Evolutionary conservation across 1,140 invertebrate species (phyloP).

Genomic region (Cyclina sinensis): DNA sequence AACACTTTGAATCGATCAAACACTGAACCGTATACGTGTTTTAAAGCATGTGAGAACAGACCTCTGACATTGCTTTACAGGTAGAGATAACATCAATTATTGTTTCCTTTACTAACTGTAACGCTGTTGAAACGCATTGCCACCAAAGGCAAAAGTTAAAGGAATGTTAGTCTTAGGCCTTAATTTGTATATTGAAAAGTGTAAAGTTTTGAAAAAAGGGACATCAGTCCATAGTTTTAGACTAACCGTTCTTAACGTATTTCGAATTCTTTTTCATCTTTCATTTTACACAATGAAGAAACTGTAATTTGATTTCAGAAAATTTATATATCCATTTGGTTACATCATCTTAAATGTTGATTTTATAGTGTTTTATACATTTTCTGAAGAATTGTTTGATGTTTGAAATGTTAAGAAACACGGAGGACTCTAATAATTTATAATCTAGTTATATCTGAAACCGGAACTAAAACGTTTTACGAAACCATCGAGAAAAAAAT

Average conservation of each 20-base stretch:
- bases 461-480: not conserved
- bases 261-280: not conserved
- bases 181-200: not conserved
- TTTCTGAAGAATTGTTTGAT: too few species aligned
- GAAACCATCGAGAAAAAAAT: not conserved
- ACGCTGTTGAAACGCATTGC: not conserved
- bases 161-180: not conserved
- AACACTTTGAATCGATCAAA: not conserved
- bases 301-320: too few species aligned
- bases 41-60: not conserved
- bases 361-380: too few species aligned
- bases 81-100: not conserved
- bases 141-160: not conserved
- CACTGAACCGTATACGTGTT: not conserved
- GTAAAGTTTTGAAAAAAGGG: not conserved
- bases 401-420: too few species aligned
- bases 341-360: too few species aligned
- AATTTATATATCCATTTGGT: too few species aligned
- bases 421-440: too few species aligned
- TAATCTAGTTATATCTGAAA: too few species aligned
- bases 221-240: not conserved
- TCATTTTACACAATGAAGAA: too few species aligned
- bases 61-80: not conserved
- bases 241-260: not conserved
- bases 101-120: not conserved